A percentile compares a stretch with the other conserved stretches of the same genome.
Conservation (phyloP, 2,113 vertebrate genomes). For the Phaethon lepturus region DNA sequence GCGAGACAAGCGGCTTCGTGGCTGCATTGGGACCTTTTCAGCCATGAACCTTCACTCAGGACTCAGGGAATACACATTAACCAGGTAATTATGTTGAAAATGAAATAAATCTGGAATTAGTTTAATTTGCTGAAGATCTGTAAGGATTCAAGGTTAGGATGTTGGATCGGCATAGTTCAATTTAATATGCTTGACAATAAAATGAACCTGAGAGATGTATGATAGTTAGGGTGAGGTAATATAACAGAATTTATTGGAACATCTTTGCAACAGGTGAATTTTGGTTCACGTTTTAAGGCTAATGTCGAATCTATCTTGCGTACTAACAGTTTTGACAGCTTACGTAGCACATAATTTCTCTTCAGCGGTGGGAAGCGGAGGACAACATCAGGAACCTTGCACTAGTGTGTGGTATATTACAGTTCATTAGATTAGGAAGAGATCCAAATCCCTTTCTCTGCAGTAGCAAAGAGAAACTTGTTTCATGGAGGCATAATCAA, state of each 20-base stretch:
- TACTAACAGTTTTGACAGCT: background rate
- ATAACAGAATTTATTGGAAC: background rate
- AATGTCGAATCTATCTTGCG: background rate
- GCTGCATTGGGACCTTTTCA: conserved; percentile 88
- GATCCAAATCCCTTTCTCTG: background rate
- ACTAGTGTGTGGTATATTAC: background rate
- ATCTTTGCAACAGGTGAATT: background rate
- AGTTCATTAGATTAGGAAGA: background rate
- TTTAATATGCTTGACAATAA: background rate
- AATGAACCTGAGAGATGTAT: background rate
- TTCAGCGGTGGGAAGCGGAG: background rate
- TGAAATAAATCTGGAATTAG: background rate
- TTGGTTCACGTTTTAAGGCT: background rate
- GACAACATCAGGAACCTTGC: background rate
- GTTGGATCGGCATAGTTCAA: background rate
- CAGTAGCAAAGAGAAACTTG: background rate
- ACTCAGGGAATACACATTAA: conserved; percentile 91
- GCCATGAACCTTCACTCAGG: conserved; percentile 90
- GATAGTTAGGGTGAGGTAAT: background rate
- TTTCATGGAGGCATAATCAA: background rate
- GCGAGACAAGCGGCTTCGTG: conserved; percentile 86
- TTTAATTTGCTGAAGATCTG: background rate
- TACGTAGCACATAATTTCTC: background rate
- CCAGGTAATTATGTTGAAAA: conserved; percentile 76
- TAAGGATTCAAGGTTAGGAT: background rate